These are phyloP conservation scores for Helostoma temminkii DNA, from an alignment of 2,797 vertebrate genomes.

Conservation along the genomic window DNA sequence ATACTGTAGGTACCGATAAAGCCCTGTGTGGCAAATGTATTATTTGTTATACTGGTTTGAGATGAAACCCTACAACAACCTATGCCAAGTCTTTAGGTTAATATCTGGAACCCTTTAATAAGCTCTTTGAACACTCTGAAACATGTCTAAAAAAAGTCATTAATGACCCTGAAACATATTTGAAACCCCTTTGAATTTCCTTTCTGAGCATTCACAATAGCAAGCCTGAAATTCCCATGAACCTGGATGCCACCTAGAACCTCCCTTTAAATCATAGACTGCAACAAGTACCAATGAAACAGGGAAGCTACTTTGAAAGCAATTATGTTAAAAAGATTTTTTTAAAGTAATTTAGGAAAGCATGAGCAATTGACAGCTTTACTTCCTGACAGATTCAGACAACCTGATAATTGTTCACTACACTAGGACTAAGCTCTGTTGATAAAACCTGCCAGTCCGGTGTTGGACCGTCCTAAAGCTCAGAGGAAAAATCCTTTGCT, in stretches of 20 bases:
- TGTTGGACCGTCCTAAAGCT: conserved; percentile 59
- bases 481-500: conserved; percentile 52
- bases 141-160: neutral
- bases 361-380: conserved; percentile 39
- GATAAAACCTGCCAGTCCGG: conserved; percentile 58
- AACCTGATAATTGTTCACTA: conserved; percentile 62
- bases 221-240: neutral
- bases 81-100: neutral
- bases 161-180: neutral
- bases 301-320: conserved; percentile 25
- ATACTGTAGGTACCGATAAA: too few species aligned
- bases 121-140: neutral
- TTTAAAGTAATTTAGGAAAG: conserved; percentile 27
- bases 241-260: neutral
- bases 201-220: neutral
- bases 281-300: neutral
- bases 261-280: conserved; percentile 7
- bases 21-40: too few species aligned
- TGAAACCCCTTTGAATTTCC: neutral
- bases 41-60: too few species aligned
- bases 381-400: conserved; percentile 45
- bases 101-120: neutral
- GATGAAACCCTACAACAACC: neutral
- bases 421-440: conserved; percentile 52
- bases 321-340: conserved; percentile 25